Percentiles rank a stretch among this genome's conserved stretches.
Conservation (phyloP, 2,113 vertebrate species). For the Rhipidura dahli region DNA sequence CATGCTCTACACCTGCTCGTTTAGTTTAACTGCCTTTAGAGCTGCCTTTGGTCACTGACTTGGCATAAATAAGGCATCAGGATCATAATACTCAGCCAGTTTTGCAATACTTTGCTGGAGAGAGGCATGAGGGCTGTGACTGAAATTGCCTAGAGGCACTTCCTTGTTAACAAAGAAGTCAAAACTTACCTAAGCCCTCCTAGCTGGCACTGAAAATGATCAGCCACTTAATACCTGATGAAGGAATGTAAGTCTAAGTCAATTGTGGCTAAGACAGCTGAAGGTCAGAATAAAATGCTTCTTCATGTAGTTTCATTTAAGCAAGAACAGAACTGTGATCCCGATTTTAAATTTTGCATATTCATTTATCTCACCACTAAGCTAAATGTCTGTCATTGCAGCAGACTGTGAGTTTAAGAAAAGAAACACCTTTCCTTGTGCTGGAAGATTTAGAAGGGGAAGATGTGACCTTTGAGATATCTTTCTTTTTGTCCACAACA, state of each 20-base stretch:
- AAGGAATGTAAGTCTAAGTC: neutral
- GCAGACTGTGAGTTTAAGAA: neutral
- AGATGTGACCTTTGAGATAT: neutral
- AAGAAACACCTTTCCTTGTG: neutral
- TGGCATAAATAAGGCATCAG: neutral
- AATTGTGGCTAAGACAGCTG: neutral
- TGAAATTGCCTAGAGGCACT: neutral
- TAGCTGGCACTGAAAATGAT: neutral
- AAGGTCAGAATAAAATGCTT: neutral
- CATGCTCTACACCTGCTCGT: neutral
- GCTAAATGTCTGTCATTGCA: neutral
- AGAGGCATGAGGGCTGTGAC: neutral
- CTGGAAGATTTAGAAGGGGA: neutral
- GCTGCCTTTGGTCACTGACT: neutral
- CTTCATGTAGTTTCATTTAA: neutral
- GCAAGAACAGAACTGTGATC: neutral
- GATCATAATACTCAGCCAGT: neutral
- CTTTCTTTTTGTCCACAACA: neutral
- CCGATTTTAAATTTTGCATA: neutral
- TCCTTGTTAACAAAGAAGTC: neutral
- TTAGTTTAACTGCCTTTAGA: neutral
- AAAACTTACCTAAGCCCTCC: neutral
- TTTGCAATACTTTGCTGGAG: neutral
- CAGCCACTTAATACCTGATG: neutral
- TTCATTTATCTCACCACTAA: neutral